Conservation (phyloP, 2,797 vertebrate genomes). For the Salarias fasciatus region DNA sequence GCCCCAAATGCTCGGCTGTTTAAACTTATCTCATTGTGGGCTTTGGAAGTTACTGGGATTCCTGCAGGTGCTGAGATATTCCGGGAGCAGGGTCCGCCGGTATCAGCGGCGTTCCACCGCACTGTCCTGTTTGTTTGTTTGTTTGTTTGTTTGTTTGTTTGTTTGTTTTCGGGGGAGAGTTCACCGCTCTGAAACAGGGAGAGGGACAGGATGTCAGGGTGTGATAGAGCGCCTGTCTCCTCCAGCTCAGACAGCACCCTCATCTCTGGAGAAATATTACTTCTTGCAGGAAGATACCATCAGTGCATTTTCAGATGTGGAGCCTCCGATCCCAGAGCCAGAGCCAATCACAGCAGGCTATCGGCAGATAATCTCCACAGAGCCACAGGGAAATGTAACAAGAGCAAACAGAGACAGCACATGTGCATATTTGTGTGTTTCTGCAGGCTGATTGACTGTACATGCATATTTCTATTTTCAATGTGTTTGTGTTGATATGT, state of each 20-base stretch:
- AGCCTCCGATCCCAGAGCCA: constrained; percentile 16
- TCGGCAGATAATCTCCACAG: constrained; percentile 64
- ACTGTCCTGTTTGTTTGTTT: constrained; percentile 39
- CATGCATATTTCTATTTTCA: too few species aligned
- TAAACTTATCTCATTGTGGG: constrained; percentile 62
- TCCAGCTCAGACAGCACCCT: constrained; percentile 35
- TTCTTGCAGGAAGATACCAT: constrained; percentile 57
- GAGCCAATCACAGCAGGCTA: constrained; percentile 44
- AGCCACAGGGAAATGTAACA: constrained; percentile 53
- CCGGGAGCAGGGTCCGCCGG: constrained; percentile 15
- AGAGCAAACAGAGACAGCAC: constrained; percentile 39
- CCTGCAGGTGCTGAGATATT: constrained; percentile 50
- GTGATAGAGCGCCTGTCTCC: constrained; percentile 45
- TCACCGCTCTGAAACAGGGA: constrained; percentile 24
- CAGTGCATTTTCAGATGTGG: constrained; percentile 39
- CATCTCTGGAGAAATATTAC: constrained; percentile 41
- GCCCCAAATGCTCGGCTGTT: constrained; percentile 56
- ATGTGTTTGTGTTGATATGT: too few species aligned
- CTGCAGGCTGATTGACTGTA: background rate
- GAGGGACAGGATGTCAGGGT: constrained; percentile 56
- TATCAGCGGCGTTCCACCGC: constrained; percentile 4
- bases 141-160: too few species aligned
- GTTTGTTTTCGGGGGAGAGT: constrained; percentile 47
- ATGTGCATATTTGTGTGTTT: constrained; percentile 17
- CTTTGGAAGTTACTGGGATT: constrained; percentile 43